These are phyloP conservation scores for Pitangus sulphuratus DNA, from an alignment of 2,797 vertebrate genomes.

Conservation along the genomic window DNA sequence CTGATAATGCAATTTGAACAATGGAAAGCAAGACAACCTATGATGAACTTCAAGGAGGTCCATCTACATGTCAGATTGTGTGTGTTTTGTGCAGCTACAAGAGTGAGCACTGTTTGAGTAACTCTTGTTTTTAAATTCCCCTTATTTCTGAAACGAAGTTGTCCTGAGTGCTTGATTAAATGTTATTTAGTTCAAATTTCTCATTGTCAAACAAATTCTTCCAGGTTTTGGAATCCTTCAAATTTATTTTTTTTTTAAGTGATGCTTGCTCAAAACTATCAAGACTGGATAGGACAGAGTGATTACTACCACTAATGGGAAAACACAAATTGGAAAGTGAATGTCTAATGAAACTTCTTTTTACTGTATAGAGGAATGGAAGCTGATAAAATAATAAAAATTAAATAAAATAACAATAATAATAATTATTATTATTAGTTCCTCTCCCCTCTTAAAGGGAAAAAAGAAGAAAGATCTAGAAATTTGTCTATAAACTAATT, in stretches of 20 bases:
- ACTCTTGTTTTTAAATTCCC: background rate
- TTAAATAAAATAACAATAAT: no score
- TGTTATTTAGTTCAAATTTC: background rate
- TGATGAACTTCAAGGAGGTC: accelerated
- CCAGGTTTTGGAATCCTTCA: background rate
- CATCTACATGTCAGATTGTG: background rate
- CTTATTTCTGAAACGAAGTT: background rate
- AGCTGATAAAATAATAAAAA: background rate
- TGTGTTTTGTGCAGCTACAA: background rate
- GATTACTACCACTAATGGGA: background rate
- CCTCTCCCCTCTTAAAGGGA: accelerated
- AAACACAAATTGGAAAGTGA: background rate
- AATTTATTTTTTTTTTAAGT: background rate
- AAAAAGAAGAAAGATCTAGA: background rate
- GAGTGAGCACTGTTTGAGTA: background rate
- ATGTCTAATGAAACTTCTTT: background rate
- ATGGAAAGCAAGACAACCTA: background rate
- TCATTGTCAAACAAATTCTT: background rate
- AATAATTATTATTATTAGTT: background rate
- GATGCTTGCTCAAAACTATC: background rate
- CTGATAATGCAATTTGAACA: background rate
- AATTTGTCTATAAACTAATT: background rate
- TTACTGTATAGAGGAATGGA: background rate
- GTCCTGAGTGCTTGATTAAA: background rate
- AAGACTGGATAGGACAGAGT: background rate